phyloP scores from a whole-genome alignment of 2,888 invertebrate genomes.

The Xylocampa areola region DNA sequence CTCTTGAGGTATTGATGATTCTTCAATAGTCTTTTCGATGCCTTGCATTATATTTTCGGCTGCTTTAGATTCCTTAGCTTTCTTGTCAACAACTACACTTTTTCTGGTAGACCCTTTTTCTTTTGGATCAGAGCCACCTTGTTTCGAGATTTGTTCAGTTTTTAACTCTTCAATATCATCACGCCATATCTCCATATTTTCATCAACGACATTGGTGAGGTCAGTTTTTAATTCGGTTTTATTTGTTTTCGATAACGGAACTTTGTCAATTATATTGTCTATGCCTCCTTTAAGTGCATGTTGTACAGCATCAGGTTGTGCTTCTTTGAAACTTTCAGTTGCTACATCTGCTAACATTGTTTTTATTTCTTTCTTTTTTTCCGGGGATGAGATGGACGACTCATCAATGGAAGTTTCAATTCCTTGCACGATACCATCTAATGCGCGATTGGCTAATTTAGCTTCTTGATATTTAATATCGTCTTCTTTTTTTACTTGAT shows the following conservation, averaged over 20 bases:
- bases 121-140: no score
- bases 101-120: no score
- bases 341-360: slow-evolving; percentile 7
- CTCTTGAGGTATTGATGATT: slow-evolving; percentile 4
- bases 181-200: no score
- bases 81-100: no score
- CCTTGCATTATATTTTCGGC: background rate
- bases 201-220: no score
- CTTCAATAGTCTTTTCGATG: slow-evolving; percentile 2
- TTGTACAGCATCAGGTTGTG: background rate
- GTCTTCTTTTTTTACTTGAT: background rate
- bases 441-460: background rate
- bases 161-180: no score
- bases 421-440: background rate
- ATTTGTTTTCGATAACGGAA: no score
- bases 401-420: background rate
- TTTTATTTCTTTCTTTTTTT: slow-evolving; percentile 3
- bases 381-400: background rate
- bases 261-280: slow-evolving; percentile 1
- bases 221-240: no score
- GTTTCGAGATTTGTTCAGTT: no score
- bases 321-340: background rate
- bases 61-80: background rate
- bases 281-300: slow-evolving; percentile 5
- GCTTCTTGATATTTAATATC: no score